Evolutionary conservation across 2,888 invertebrate species (phyloP).

Genomic region (Panorpa germanica): DNA sequence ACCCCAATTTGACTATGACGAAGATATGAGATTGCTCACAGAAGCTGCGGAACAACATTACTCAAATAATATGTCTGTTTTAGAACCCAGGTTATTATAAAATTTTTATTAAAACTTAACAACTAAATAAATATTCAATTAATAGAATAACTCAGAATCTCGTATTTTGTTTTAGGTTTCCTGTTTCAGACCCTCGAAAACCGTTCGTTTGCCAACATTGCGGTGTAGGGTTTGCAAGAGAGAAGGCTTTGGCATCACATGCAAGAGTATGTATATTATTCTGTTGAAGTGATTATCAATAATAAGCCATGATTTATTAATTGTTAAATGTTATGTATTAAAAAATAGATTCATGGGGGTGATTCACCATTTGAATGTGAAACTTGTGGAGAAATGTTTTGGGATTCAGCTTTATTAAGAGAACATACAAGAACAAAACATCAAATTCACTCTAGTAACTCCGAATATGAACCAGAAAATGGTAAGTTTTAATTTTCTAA

Average conservation of each 20-base stretch:
- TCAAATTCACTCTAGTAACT: constrained; percentile 28
- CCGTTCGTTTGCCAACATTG: constrained; percentile 67
- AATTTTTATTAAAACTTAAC: too few species aligned
- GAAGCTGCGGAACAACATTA: too few species aligned
- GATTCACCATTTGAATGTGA: constrained; percentile 66
- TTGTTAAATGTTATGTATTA: constrained; percentile 4
- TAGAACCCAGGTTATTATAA: too few species aligned
- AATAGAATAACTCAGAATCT: too few species aligned
- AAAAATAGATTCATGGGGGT: constrained; percentile 47
- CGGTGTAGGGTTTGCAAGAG: constrained; percentile 59
- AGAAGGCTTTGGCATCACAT: constrained; percentile 65
- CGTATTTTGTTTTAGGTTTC: too few species aligned
- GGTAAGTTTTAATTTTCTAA: too few species aligned
- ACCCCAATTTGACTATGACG: too few species aligned
- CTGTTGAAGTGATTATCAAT: too few species aligned
- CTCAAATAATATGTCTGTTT: too few species aligned
- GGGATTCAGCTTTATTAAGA: constrained; percentile 37
- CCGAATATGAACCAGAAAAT: constrained; percentile 24
- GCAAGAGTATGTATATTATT: constrained; percentile 27
- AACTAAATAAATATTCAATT: too few species aligned
- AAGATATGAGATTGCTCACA: too few species aligned
- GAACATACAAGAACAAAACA: constrained; percentile 42
- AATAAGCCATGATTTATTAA: too few species aligned
- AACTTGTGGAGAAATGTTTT: constrained; percentile 66
- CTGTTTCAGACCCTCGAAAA: constrained; percentile 46